Conservation (phyloP, 1,140 invertebrate genomes). For the Pseudomyrmex cubaensis region DNA sequence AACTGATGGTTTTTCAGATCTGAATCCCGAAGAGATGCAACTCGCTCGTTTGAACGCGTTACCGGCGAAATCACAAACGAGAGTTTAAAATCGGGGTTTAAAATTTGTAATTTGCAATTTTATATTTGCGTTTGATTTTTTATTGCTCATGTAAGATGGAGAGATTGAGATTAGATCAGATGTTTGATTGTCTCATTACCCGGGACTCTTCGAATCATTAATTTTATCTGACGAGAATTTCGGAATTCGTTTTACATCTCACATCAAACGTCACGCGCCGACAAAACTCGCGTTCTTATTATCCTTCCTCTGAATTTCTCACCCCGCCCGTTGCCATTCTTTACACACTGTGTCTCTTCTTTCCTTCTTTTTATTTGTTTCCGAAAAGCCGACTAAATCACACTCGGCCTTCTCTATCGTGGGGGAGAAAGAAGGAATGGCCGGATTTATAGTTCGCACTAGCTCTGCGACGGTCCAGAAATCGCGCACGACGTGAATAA, state of each 20-base stretch:
- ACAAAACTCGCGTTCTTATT: conserved; percentile 55
- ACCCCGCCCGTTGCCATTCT: not conserved
- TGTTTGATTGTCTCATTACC: too few relatives aligned
- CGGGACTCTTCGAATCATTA: not conserved
- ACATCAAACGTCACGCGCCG: conserved; percentile 68
- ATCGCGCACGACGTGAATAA: conserved; percentile 74
- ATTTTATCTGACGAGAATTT: conserved; percentile 62
- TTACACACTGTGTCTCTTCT: not conserved
- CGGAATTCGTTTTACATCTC: conserved; percentile 56
- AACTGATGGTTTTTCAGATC: conserved; percentile 19
- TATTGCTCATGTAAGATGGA: too few relatives aligned
- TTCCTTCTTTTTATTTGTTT: conserved; percentile 38
- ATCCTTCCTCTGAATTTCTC: conserved; percentile 23
- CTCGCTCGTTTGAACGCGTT: not conserved
- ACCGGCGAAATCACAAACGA: not conserved
- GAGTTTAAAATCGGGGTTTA: too few relatives aligned
- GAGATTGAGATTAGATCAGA: too few relatives aligned
- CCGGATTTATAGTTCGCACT: conserved; percentile 71
- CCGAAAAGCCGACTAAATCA: conserved; percentile 68
- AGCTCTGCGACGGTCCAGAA: conserved; percentile 58
- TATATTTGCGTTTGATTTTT: too few relatives aligned
- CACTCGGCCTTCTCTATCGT: conserved; percentile 24
- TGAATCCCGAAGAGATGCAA: too few relatives aligned
- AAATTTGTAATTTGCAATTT: too few relatives aligned
- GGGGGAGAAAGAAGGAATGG: not conserved